Base-by-base conservation (phyloP, 2,113 vertebrate genomes). In the Epinephelus fuscoguttatus region DNA sequence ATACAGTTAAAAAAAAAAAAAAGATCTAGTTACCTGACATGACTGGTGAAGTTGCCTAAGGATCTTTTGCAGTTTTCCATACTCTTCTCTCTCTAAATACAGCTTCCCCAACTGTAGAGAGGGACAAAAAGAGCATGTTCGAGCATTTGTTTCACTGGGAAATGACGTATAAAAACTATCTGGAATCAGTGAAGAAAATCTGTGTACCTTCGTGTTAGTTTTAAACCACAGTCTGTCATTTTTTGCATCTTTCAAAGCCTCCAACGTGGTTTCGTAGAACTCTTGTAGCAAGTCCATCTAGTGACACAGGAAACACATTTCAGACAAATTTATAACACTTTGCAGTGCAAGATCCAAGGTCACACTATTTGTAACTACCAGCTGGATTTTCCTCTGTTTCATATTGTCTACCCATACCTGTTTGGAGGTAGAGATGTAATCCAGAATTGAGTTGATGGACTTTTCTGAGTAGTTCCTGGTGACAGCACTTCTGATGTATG, bases 341-440 rank as follows among this genome's bases (percentile, higher is more conserved):
- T 21, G n/a, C 50, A 14, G 37, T 27, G 10, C 1, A 13, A 27
- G 37, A 21, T 40, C 2, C n/a, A 45, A 63, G 13, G 33, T 18
- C 18, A 59, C 1, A 23, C n/a, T 3, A 61, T 19, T 25, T 47
- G 1, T 5, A 21, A 57, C 8, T 40, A 15, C 10, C 25, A 49
- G 23, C 14, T 40, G 9, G 9, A 60, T 37, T 13, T 27, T 3
- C 4, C 3, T 9, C 40, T 19, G 9, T 42, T 21, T 64, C 18
- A 60, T 70, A 73, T 4, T 77, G 67, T 4, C 47, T 14, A 84
- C 82, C 61, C 94, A 94, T 95, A 99, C 98, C 97, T 99, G 98
- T 96, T 99, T 99, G 87, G 98, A 99, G 92, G 98, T 99, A 88
- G 98, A 99, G 93, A 99, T 99, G 93, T 99, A 99, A 95, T 99